Percentiles rank a stretch among this genome's conserved stretches.
phyloP scores from a whole-genome alignment of 2,888 invertebrate genomes.

The Perithous albicinctus region DNA sequence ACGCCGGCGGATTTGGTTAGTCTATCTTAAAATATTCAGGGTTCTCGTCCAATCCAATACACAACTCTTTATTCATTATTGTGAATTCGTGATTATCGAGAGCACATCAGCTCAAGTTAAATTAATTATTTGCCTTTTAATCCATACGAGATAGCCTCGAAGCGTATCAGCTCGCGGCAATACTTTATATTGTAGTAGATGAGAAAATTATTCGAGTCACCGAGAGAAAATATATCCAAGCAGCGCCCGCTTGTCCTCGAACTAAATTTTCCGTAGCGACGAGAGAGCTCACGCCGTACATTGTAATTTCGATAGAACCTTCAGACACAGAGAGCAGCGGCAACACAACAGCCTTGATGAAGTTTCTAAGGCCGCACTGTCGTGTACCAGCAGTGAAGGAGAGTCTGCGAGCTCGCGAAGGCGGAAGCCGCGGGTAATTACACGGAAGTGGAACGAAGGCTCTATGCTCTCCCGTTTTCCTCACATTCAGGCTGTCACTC shows the following conservation, averaged over 20 bases:
- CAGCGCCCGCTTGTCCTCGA: conserved; percentile 64
- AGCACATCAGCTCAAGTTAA: background rate
- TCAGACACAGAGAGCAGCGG: conserved; percentile 25
- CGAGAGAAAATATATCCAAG: conserved; percentile 35
- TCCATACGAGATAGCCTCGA: background rate
- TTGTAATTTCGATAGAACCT: conserved; percentile 68
- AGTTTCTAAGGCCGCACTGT: conserved; percentile 63
- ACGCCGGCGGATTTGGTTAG: no score
- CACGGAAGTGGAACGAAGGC: conserved; percentile 76
- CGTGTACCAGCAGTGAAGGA: conserved; percentile 20
- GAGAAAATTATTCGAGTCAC: conserved; percentile 50
- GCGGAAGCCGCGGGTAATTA: conserved; percentile 79
- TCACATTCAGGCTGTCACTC: background rate
- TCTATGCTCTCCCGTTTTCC: conserved; percentile 32
- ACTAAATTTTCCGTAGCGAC: conserved; percentile 59
- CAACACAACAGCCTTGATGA: conserved; percentile 65
- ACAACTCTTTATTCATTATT: no score
- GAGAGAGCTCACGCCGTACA: conserved; percentile 56
- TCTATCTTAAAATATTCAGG: no score
- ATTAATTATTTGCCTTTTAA: conserved; percentile 13
- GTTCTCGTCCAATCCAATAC: no score
- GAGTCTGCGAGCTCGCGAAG: conserved; percentile 69
- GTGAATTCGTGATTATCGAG: no score
- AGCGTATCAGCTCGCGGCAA: no score
- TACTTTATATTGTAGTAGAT: conserved; percentile 26